Evolutionary conservation across 2,888 invertebrate species (phyloP), one percentile per base, ranked within the genome.

Genomic region (Aplocera efformata): DNA sequence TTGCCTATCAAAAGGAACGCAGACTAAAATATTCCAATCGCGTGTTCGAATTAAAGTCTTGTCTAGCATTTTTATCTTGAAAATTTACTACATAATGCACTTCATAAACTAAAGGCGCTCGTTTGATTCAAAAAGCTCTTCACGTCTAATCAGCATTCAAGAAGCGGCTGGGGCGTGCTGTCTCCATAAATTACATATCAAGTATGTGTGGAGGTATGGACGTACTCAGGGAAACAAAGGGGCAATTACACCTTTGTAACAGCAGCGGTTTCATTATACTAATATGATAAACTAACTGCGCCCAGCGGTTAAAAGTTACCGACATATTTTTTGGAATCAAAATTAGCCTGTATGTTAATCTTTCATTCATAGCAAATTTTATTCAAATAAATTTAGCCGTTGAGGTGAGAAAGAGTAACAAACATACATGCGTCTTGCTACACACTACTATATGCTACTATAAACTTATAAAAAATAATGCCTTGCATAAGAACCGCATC

Each of bases 151-250:
- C 79, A 83, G 76, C 73, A 84, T 85, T 82, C 78, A 83, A 78
- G 79, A 45, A 65, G 71, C 73, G 72, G 57, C 61, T 64, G 64
- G 60, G 65, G 63, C 67, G 66, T 72, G 73, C 70, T 80, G 82
- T 84, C 82, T 78, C 71, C 77, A 83, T 84, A 85, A 84, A 85
- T 84, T 82, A 81, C 77, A 71, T 80, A 83, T 81, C 80, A 82
- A 81, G 79, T 74, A 76, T 80, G 74, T 78, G 76, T 64, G 70
- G 72, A 40, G 23, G 29, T 29, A 10, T 32, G 36, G 29, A n/a
- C 32, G 40, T 17, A 40, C 5, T 45, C 17, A 45, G 31, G 34
- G 32, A 17, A 10, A 10, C 7, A 4, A 7, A 25, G 10, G 42
- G 33, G 37, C 6, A 5, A 1, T 5, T 22, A 7, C 6, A 22